A percentile compares a stretch with the other conserved stretches of the same genome.
Conservation (phyloP, 2,888 invertebrate genomes). For the Capitulum mitella region DNA sequence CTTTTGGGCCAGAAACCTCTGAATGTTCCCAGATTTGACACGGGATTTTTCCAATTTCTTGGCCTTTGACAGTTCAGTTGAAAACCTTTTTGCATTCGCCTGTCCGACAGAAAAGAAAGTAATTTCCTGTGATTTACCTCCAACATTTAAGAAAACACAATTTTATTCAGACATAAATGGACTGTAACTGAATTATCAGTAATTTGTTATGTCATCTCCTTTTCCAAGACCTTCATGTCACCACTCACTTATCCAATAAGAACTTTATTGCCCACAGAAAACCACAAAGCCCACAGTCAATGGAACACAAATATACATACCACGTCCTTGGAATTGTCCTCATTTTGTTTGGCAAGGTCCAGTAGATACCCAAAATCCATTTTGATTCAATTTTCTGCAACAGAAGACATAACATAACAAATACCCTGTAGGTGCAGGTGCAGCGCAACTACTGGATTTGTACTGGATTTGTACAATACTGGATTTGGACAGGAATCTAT, state of each 20-base stretch:
- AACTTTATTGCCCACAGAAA: neutral
- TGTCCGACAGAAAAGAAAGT: neutral
- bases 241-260: too few relatives aligned
- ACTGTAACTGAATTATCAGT: neutral
- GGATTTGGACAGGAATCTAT: too few relatives aligned
- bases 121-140: neutral
- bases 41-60: neutral
- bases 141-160: neutral
- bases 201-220: too few relatives aligned
- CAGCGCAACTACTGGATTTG: too few relatives aligned
- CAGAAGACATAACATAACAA: neutral
- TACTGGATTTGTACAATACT: too few relatives aligned
- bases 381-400: neutral
- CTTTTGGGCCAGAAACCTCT: slow-evolving; percentile 3
- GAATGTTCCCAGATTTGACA: neutral
- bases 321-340: neutral
- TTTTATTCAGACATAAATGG: too few relatives aligned
- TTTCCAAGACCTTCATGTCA: too few relatives aligned
- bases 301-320: neutral
- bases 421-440: too few relatives aligned
- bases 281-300: neutral
- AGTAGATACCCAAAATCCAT: slow-evolving; percentile 20
- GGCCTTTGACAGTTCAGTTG: neutral
- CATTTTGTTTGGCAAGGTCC: slow-evolving; percentile 11
- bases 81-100: neutral